These are phyloP conservation scores for Megalopta genalis DNA, from an alignment of 1,140 invertebrate genomes.

Conservation along the genomic window DNA sequence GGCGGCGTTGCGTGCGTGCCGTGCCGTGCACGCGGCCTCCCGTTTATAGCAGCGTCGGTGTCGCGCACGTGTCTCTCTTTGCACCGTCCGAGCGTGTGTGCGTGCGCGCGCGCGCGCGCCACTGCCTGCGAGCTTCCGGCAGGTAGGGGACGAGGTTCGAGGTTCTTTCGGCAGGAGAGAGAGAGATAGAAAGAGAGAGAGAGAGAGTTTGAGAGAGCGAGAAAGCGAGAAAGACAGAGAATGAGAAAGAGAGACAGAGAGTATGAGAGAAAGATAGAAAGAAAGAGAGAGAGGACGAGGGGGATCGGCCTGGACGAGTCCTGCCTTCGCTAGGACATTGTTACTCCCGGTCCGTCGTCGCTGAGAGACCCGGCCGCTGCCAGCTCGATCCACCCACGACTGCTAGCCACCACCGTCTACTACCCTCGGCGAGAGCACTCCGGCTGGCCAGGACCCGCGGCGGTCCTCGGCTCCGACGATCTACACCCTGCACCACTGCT, in stretches of 20 bases:
- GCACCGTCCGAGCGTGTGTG: neutral
- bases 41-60: neutral
- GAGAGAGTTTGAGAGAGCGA: no score
- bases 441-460: slow-evolving; percentile 25
- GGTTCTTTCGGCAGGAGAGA: slow-evolving; percentile 50
- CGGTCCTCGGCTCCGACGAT: neutral
- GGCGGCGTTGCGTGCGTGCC: neutral
- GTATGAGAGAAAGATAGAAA: no score
- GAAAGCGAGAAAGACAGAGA: no score
- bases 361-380: slow-evolving; percentile 46
- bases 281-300: slow-evolving; percentile 54
- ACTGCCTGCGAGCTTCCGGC: slow-evolving; percentile 5
- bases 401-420: slow-evolving; percentile 55
- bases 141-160: slow-evolving; percentile 42
- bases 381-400: slow-evolving; percentile 55
- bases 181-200: slow-evolving; percentile 42
- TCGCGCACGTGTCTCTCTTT: slow-evolving; percentile 8
- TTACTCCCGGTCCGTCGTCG: slow-evolving; percentile 56
- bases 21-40: neutral
- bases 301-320: slow-evolving; percentile 65
- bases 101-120: neutral
- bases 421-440: slow-evolving; percentile 48
- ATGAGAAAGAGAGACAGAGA: no score
- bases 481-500: neutral
- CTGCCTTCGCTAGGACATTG: slow-evolving; percentile 78